Base-by-base conservation (phyloP, 2,113 vertebrate species). In the Geococcyx californianus region DNA sequence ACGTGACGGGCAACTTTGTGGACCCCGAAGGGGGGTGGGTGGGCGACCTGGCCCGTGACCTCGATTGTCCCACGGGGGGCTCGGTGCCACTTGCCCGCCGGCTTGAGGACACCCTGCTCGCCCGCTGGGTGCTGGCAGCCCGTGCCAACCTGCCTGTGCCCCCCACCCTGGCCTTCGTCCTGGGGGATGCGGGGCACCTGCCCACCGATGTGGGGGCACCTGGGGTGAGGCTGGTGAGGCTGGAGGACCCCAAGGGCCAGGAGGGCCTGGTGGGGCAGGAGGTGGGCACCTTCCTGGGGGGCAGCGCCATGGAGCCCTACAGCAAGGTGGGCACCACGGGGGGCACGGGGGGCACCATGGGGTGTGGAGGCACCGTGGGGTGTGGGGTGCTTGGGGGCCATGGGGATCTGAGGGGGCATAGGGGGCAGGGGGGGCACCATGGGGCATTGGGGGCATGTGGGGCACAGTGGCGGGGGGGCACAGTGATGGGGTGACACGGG, bases 41-140 rank as follows among this genome's bases (percentile, higher is more conserved):
- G 3, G 96, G 95, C 1, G 97, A 98, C 78, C 92, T 98, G 55
- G 96, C 96, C 34, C 95, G 95, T 2, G 97, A 97, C 86, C 97
- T 98, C 24, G 97, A 97, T 54, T 98, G 98, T 84, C 98, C 98
- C 64, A 98, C 95, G 1, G 98, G 98, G 29, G 95, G 97, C 62
- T 98, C 98, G 0, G 96, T 79, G 0, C 96, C 94, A 42, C 96
- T 98, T 52, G 54, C 93, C 47, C 95, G 6, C 60, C 94, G 98
- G 38, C 97, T 98, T 25, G 97, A 98, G 63, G 97, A 98, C 94
- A 86, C 94, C 40, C 94, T 98, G 95, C 74, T 97, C 47, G 73
- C 96, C 9, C 97, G 98, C 20, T 88, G 93, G n/a, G 38, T 98
- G 82, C 95, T 98, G 96, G 97, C 98, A 8, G 94, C 90, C 38